phyloP scores from a whole-genome alignment of 2,113 vertebrate species.

The Cnemophilus loriae region DNA sequence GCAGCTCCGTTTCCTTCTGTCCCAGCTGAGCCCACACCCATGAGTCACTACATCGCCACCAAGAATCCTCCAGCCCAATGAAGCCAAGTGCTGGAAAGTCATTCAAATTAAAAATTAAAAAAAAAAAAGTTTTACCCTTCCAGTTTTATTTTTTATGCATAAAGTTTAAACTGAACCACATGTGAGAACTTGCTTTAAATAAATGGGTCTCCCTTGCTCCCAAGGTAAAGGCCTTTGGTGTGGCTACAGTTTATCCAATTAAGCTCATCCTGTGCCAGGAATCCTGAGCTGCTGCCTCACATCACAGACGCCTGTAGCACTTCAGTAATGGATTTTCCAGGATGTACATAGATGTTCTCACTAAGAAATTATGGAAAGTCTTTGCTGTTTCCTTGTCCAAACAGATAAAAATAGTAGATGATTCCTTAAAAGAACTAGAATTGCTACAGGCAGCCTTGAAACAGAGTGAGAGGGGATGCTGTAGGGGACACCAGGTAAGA shows the following conservation, averaged over 20 bases:
- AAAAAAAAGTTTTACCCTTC: neutral
- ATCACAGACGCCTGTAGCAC: neutral
- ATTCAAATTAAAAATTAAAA: neutral
- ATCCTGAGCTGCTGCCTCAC: neutral
- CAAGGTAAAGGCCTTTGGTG: neutral
- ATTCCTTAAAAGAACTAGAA: neutral
- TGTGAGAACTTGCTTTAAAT: neutral
- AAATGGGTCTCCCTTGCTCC: neutral
- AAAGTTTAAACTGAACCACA: neutral
- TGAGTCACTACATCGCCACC: neutral
- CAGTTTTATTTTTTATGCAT: neutral
- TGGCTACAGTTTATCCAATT: neutral
- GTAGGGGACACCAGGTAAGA: neutral
- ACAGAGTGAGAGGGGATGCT: neutral
- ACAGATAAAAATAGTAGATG: neutral
- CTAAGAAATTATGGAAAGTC: neutral
- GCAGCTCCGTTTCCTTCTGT: neutral
- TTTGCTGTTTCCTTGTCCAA: neutral
- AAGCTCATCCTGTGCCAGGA: neutral
- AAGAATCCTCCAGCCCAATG: neutral
- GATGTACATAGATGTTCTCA: neutral
- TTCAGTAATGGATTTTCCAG: slow-evolving; percentile 16
- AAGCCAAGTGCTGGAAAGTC: neutral
- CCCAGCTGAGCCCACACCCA: neutral
- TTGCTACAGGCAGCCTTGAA: neutral